These are phyloP conservation scores for Phaethornis superciliosus DNA, from an alignment of 2,113 vertebrate species.

Conservation along the genomic window DNA sequence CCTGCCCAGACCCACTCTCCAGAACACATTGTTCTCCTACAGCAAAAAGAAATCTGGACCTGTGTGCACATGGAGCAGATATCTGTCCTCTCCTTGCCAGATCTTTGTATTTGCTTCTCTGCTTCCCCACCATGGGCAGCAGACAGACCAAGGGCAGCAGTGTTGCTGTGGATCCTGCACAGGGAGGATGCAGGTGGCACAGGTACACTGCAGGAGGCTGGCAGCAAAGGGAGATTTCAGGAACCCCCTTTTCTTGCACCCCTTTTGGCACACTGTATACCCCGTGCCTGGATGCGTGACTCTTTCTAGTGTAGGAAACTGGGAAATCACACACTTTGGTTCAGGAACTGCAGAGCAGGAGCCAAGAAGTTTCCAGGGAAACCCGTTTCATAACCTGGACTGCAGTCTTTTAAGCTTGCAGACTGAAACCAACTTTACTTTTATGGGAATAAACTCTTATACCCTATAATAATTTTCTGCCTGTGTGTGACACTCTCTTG, in stretches of 20 bases:
- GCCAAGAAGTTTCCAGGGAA: neutral
- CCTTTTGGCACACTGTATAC: neutral
- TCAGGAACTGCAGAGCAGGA: neutral
- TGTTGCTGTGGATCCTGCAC: fast-evolving
- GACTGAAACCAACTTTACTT: neutral
- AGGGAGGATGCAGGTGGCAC: neutral
- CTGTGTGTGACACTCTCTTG: neutral
- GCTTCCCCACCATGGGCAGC: fast-evolving
- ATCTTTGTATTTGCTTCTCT: neutral
- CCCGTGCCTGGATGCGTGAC: neutral
- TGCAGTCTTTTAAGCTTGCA: neutral
- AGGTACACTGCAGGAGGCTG: neutral
- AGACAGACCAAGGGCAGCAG: neutral
- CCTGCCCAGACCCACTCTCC: neutral
- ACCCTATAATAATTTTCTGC: neutral
- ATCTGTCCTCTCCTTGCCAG: neutral
- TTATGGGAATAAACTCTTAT: neutral
- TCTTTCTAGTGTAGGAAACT: neutral
- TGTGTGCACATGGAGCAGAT: neutral
- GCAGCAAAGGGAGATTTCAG: neutral
- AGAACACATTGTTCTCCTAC: neutral
- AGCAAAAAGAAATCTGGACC: neutral
- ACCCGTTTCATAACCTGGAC: neutral
- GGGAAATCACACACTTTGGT: neutral
- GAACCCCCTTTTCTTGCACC: neutral